Base-by-base conservation (phyloP, 1,140 invertebrate species). In the Cotesia chilonis region DNA sequence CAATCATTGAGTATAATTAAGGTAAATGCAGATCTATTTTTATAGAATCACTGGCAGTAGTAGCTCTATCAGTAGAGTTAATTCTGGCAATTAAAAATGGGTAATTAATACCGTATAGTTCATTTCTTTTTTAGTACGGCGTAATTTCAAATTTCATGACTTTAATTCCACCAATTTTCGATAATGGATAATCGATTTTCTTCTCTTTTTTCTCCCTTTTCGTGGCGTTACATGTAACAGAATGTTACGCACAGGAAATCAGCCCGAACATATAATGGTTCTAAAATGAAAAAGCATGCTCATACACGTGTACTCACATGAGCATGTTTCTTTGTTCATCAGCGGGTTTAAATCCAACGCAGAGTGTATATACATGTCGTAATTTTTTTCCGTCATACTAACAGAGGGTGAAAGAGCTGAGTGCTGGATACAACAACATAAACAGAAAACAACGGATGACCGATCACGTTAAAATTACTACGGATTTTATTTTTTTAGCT, bases 381-480 rank as follows among this genome's bases (percentile, higher is more conserved):
- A 66, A 66, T 66, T 66, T 51, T 66, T 66, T 66, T 52, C 38
- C 14, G 35, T 28, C 57, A 20, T 59, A 17, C 9, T 9, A 17
- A 59, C 7, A 59, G 57, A 20, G 57, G 57, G 57, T 59, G 57
- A 59, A 59, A 59, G 20, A 20, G 17, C 6, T 59, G 20, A 59
- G 57, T 17, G 35, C 7, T 63, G 60, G n/a, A 12, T 63, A 38
- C 14, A 51, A 68, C 28, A 28, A 28, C 28, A 28, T 28, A 28
- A 28, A 28, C 66, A 17, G 36, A 68, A 68, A 68, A 68, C 66
- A 54, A 68, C 52, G 66, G 66, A 68, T 68, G 66, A 68, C 57
- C 66, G 66, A 68, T 68, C 66, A 41, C 41, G 41, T 37, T 65
- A 36, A 38, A 55, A 68, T 68, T 51, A 68, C 66, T 54, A 41